Base-by-base conservation (phyloP, 2,797 vertebrate genomes). In the Pipistrellus pipistrellus region DNA sequence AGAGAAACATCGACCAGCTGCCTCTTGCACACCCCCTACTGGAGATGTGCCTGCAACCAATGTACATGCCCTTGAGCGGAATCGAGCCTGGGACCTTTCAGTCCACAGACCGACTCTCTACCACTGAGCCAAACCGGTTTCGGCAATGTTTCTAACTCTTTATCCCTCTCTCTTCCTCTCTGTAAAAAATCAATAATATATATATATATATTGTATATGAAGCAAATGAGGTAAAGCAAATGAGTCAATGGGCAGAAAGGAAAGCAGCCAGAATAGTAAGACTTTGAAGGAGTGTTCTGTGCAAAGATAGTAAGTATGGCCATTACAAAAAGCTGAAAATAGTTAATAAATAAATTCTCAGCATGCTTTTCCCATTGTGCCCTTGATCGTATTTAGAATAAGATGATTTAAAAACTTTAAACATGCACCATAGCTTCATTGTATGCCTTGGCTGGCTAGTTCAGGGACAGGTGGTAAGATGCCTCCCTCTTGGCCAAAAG, bases 311-410 rank as follows among this genome's bases (percentile, higher is more conserved):
- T 44, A 44, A 48, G 41, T 12, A 18, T 8, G 12, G 30, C 25
- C 8, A 3, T 62, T 46, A 25, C 20, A 32, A 8, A 64, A 57
- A 32, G 25, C 53, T 71, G 27, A 32, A 38, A 82, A 44, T 20
- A 23, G 4, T 44, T 68, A 72, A 57, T 27, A 75, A 48, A 44
- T 59, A 38, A 78, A 0, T 57, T 82, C 15, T 82, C 68, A 64
- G 20, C 11, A 21, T 55, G 3, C 35, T 64, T 94, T 90, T 41
- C n/a, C 12, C 3, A 20, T 38, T 53, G 35, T 80, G 44, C 35
- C 62, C 38, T 88, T 55, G 35, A 32, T 89, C 15, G 30, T 59
- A 91, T n/a, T 90, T 75, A 95, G 51, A 75, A 73, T 84, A 77
- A 84, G 15, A 4, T 90, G 41, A 27, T 78, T 32, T 9, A 18